Percentiles rank a stretch among this genome's conserved stretches.
These are phyloP conservation scores for Sarcophaga peregrina DNA, from an alignment of 1,140 invertebrate genomes.

Conservation along the genomic window DNA sequence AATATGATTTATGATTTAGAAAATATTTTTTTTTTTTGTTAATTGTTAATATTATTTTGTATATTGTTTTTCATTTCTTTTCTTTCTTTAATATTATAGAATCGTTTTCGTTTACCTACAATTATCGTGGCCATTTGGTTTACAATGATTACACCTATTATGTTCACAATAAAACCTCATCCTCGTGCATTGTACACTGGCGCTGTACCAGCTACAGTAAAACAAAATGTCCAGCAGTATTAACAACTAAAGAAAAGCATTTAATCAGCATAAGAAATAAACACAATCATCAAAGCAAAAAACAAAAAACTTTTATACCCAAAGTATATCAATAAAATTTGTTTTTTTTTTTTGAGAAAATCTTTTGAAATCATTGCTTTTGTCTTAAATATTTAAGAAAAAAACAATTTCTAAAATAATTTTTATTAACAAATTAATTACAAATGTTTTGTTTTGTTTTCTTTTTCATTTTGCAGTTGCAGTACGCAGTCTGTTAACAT, in stretches of 20 bases:
- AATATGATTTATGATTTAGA: too few species aligned
- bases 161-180: constrained; percentile 49
- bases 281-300: constrained; percentile 55
- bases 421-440: too few species aligned
- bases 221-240: constrained; percentile 48
- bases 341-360: neutral
- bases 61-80: neutral
- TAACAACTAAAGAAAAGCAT: constrained; percentile 53
- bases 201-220: constrained; percentile 55
- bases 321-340: constrained; percentile 30
- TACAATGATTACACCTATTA: constrained; percentile 51
- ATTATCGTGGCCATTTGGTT: constrained; percentile 58
- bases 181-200: constrained; percentile 53
- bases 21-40: too few species aligned
- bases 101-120: constrained; percentile 47
- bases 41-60: too few species aligned
- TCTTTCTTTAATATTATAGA: neutral
- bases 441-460: too few species aligned
- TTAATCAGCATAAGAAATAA: constrained; percentile 45
- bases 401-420: too few species aligned
- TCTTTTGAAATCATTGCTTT: too few species aligned
- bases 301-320: constrained; percentile 54
- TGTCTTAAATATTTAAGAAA: too few species aligned
- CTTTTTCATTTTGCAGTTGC: too few species aligned
- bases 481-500: too few species aligned